Evolutionary conservation across 2,797 vertebrate species (phyloP), one percentile per base, ranked within the genome.

Genomic region (Sphaeramia orbicularis): DNA sequence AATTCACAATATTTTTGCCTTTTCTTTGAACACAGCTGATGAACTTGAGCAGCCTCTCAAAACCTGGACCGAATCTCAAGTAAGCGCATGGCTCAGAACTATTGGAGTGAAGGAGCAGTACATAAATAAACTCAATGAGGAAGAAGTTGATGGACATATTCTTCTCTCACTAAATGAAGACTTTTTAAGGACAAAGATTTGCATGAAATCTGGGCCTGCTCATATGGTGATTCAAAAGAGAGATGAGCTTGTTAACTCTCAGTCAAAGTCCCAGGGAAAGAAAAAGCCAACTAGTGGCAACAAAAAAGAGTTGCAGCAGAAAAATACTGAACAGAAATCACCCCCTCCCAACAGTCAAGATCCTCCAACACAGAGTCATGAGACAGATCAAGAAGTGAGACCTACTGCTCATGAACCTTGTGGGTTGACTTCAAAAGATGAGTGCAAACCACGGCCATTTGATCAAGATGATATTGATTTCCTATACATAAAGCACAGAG

Each of bases 171-270:
- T 96, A 4, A 64, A 90, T 35, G 90, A 94, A 9, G 21, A 87
- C 18, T 95, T 83, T 87, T 84, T 96, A 53, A 91, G 86, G 83
- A 61, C 37, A 15, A 53, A 86, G n/a, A 79, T 91, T 47, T 79
- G 70, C n/a, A 94, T 96, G 92, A 95, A 94, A 85, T 62, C 51
- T 48, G 95, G 92, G 6, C 94, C 94, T 54, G 93, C 93, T 54
- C 91, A 86, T 54, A 76, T 94, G 0, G 80, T 96, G n/a, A 90
- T 95, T 32, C 40, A 37, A 42, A 94, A 87, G 74, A 94, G 92
- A 89, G 76, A 95, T 0, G 83, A 93, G 73, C 88, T 94, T 15
- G 35, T 93, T 10, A 70, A 68, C 0, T 42, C 51, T 10, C 62
- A 59, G 12, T 36, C 85, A 52, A 88, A 62, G 21, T 6, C 9